These are phyloP conservation scores for Heteromyza rotundicornis DNA, from an alignment of 2,888 invertebrate species.

Conservation along the genomic window DNA sequence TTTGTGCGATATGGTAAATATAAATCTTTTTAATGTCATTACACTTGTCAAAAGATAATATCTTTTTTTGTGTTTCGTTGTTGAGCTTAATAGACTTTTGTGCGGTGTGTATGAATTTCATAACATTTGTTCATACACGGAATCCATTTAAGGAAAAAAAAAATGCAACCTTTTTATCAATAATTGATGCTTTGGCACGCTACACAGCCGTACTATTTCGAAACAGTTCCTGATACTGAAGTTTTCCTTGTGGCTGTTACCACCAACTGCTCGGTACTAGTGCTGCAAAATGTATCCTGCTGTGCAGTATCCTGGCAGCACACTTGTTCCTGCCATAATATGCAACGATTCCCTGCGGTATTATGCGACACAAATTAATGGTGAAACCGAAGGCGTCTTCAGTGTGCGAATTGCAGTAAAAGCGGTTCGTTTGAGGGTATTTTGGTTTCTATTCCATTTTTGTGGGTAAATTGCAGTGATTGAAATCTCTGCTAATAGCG, in stretches of 20 bases:
- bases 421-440: slow-evolving; percentile 22
- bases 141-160: not conserved
- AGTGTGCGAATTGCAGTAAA: slow-evolving; percentile 2
- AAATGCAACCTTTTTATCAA: not conserved
- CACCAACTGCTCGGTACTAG: not conserved
- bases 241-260: not conserved
- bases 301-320: not conserved
- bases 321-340: not conserved
- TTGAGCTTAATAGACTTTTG: not conserved
- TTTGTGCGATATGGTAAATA: too few species aligned
- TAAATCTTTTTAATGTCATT: slow-evolving; percentile 2
- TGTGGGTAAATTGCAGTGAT: not conserved
- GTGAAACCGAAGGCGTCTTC: not conserved
- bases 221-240: not conserved
- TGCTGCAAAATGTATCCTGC: not conserved
- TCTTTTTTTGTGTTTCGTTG: not conserved
- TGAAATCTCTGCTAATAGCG: too few species aligned
- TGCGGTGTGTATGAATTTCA: not conserved
- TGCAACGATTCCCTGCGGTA: slow-evolving; percentile 2
- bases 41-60: not conserved
- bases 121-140: not conserved
- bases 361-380: slow-evolving; percentile 6
- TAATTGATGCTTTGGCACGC: not conserved
- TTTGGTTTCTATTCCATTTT: not conserved
- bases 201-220: too few species aligned